These are phyloP conservation scores for Apantesis nais DNA, from an alignment of 2,888 invertebrate species.

Conservation along the genomic window DNA sequence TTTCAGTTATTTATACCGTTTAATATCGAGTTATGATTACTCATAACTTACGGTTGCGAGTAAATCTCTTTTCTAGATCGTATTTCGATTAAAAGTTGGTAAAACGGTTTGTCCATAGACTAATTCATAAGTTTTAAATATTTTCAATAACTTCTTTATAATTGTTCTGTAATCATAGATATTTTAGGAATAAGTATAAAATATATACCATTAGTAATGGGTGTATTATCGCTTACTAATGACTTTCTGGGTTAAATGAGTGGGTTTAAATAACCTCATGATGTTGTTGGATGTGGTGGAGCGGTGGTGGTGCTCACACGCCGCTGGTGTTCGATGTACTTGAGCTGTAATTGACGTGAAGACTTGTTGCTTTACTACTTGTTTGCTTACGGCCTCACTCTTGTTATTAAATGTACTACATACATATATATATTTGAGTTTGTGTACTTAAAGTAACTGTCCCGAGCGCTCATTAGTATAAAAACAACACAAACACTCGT, in stretches of 20 bases:
- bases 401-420: conserved; percentile 25
- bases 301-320: neutral
- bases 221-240: neutral
- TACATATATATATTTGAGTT: neutral
- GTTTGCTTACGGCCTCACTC: conserved; percentile 19
- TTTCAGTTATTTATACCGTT: conserved; percentile 1
- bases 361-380: conserved; percentile 40
- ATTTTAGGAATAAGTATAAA: neutral
- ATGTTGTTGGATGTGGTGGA: neutral
- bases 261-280: neutral
- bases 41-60: neutral
- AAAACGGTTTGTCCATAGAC: neutral
- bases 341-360: conserved; percentile 9
- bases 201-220: neutral
- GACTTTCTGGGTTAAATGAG: neutral
- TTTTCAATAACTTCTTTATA: neutral
- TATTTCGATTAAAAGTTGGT: neutral
- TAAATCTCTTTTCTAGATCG: neutral
- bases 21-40: neutral
- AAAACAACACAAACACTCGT: neutral
- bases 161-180: neutral
- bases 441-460: neutral
- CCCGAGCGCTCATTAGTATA: neutral
- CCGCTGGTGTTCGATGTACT: neutral
- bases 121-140: neutral